phyloP scores from a whole-genome alignment of 2,888 invertebrate species.

The Torymus aiolomorphi region DNA sequence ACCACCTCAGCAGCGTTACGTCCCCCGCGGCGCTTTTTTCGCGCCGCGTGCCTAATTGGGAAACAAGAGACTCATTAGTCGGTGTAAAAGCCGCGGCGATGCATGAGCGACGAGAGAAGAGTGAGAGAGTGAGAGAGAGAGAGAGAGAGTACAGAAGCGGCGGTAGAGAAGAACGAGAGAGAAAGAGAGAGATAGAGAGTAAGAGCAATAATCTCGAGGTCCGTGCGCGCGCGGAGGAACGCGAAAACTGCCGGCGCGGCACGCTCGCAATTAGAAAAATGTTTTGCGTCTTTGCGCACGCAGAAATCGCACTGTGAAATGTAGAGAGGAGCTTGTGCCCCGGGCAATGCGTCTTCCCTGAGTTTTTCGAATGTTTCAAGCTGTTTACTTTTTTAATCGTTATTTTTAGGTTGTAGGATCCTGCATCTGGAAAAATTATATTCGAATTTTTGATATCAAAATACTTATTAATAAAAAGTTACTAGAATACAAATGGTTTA shows the following conservation, averaged over 20 bases:
- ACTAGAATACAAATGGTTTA: too few species aligned
- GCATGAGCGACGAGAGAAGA: neutral
- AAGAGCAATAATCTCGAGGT: constrained; percentile 20
- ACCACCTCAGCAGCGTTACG: neutral
- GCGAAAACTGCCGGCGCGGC: constrained; percentile 5
- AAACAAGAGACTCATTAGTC: constrained; percentile 70
- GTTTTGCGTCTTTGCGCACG: neutral
- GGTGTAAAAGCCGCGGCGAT: constrained; percentile 53
- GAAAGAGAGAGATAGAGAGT: neutral
- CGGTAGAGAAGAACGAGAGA: neutral
- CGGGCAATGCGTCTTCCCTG: too few species aligned
- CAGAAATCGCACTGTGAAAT: constrained; percentile 1
- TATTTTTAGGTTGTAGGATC: too few species aligned
- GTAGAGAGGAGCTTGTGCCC: neutral
- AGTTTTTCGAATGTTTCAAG: too few species aligned
- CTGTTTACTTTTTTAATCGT: too few species aligned
- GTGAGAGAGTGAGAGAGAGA: too few species aligned
- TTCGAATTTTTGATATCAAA: too few species aligned
- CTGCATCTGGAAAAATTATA: too few species aligned
- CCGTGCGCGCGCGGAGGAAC: neutral
- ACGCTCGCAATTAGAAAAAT: constrained; percentile 32
- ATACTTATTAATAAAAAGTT: too few species aligned
- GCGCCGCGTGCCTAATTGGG: constrained; percentile 65
- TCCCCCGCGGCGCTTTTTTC: constrained; percentile 43
- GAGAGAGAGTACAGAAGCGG: constrained; percentile 49